Conservation (phyloP, 2,113 vertebrate genomes). For the Chloropsis hardwickii region DNA sequence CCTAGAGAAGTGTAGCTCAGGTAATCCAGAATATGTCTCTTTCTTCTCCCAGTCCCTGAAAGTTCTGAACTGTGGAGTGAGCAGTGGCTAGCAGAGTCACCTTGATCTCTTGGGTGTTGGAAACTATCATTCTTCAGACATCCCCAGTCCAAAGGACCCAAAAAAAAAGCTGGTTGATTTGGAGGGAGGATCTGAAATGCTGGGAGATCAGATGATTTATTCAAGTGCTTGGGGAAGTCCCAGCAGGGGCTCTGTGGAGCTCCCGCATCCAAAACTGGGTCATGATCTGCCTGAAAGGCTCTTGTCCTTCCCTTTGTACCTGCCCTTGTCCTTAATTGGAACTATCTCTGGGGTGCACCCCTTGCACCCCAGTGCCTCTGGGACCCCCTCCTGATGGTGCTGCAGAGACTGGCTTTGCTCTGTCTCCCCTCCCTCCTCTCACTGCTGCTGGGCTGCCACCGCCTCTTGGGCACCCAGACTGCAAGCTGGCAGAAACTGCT, state of each 20-base stretch:
- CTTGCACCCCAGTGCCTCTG: not conserved
- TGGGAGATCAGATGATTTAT: not conserved
- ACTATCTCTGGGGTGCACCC: not conserved
- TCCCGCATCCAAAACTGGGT: not conserved
- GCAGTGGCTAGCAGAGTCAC: not conserved
- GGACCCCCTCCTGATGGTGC: accelerated
- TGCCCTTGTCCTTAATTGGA: not conserved
- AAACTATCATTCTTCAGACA: not conserved
- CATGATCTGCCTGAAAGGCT: not conserved
- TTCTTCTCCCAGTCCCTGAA: not conserved
- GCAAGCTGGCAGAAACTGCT: not conserved
- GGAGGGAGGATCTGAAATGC: not conserved
- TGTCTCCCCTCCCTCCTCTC: not conserved
- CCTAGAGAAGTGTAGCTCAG: not conserved
- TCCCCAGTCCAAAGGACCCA: not conserved
- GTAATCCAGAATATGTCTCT: not conserved
- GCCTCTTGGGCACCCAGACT: accelerated
- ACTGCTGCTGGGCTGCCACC: not conserved
- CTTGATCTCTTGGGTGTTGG: not conserved
- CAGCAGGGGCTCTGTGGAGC: not conserved
- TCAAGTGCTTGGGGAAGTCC: not conserved
- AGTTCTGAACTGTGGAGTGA: not conserved
- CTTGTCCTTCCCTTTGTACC: not conserved
- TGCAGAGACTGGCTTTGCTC: not conserved
- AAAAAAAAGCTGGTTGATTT: not conserved